Percentiles rank a stretch among this genome's conserved stretches.
Evolutionary conservation across 2,888 invertebrate species (phyloP).

Genomic region (Sylvicola cinctus): DNA sequence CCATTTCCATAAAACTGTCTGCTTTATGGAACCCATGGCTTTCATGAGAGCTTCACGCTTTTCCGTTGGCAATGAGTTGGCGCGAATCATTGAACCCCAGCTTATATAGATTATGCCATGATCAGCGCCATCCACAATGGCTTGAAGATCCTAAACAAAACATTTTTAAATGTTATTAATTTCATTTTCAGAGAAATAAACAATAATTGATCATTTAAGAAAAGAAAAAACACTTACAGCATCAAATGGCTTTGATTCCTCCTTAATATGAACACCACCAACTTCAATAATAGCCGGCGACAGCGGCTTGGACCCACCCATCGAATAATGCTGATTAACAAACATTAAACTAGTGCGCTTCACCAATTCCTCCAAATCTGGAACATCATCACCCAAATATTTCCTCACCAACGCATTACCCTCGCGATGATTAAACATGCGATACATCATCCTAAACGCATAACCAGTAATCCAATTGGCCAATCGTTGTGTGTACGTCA

Average conservation of each 20-base stretch:
- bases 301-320: constrained; percentile 28
- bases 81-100: constrained; percentile 47
- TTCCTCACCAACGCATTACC: constrained; percentile 22
- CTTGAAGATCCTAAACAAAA: constrained; percentile 30
- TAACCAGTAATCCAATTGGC: constrained; percentile 24
- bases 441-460: constrained; percentile 16
- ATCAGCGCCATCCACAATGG: constrained; percentile 36
- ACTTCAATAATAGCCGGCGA: constrained; percentile 30
- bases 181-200: constrained; percentile 3
- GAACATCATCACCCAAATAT: constrained; percentile 24
- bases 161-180: too few relatives aligned
- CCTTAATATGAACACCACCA: constrained; percentile 30
- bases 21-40: constrained; percentile 32
- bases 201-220: not conserved
- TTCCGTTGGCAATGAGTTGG: constrained; percentile 32
- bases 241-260: constrained; percentile 18
- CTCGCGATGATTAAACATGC: constrained; percentile 15
- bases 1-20: constrained; percentile 50
- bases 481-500: constrained; percentile 25
- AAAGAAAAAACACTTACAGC: constrained; percentile 10
- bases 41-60: constrained; percentile 33
- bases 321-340: constrained; percentile 31
- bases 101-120: constrained; percentile 47
- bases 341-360: constrained; percentile 23
- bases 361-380: constrained; percentile 27